Conservation (phyloP, 2,797 vertebrate species). For the Naso thynnoides region DNA sequence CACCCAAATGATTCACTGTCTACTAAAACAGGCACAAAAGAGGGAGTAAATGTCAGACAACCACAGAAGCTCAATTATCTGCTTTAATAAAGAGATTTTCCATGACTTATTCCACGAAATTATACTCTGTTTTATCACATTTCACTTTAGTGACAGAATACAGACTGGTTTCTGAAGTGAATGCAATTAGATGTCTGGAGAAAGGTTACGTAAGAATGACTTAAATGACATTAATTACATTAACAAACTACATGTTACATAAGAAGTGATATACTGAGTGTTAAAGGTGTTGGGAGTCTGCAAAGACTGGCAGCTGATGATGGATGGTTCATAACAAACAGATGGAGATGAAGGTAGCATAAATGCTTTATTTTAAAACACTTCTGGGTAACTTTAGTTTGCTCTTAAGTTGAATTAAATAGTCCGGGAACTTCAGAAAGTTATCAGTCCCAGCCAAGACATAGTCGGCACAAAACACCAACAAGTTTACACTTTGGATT, state of each 20-base stretch:
- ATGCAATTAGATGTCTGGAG: constrained; percentile 64
- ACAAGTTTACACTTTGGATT: background rate
- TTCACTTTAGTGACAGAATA: constrained; percentile 27
- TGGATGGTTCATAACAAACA: constrained; percentile 7
- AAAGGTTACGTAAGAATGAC: constrained; percentile 46
- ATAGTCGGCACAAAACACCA: background rate
- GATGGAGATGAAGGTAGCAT: too few species aligned
- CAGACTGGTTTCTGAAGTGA: constrained; percentile 49
- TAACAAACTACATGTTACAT: too few species aligned
- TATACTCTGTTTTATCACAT: constrained; percentile 44
- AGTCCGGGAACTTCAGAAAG: background rate
- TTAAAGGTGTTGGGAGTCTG: constrained; percentile 10
- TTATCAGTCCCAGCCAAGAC: background rate
- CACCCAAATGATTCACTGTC: constrained; percentile 49
- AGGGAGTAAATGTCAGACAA: constrained; percentile 52
- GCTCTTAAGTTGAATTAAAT: too few species aligned
- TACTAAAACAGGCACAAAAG: constrained; percentile 55
- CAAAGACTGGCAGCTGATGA: background rate
- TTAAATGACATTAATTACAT: background rate
- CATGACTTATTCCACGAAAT: constrained; percentile 54
- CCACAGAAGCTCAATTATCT: constrained; percentile 66
- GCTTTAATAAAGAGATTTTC: constrained; percentile 67
- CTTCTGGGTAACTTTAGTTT: too few species aligned
- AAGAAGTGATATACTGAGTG: background rate
- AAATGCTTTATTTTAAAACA: constrained; percentile 10